Evolutionary conservation across 2,797 vertebrate genomes (phyloP), one percentile per base, ranked within the genome.

Genomic region (Apodemus agrarius): DNA sequence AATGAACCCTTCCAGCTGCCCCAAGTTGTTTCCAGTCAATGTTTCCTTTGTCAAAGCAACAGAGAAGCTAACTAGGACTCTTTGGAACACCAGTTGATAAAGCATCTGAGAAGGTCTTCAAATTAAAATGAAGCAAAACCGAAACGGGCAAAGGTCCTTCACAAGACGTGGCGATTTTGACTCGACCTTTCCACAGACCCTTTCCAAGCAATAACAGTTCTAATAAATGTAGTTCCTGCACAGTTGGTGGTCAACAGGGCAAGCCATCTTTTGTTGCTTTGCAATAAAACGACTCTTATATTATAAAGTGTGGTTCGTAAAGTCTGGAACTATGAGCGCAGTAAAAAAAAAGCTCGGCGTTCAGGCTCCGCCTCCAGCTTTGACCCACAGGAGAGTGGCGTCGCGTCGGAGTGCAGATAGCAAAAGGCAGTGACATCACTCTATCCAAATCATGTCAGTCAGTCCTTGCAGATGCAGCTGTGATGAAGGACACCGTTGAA

Each of bases 101-200:
- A 96, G 34, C 81, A 95, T 83, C 82, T 69, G 57, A 63, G 93
- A 92, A 96, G 40, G 74, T 92, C 76, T 61, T 94, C 57, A 34
- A 95, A 97, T 93, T 93, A 95, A 96, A 93, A 91, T 79, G 57
- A 96, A 95, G n/a, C 82, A 90, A 94, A 97, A 95, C 78, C 12
- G 67, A 90, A 59, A 40, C 4, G 2, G 5, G 3, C 3, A 24
- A 31, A 52, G 86, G 13, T 85, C 94, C 93, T 97, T 96, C 72
- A 96, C 52, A 97, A 94, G 89, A 91, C 17, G 84, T 21, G 95
- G 78, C 31, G 59, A 52, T 79, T 95, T 96, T 94, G 93, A 94
- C 31, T 97, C 88, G 90, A n/a, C 96, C 67, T 92, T 96, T 96
- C 95, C 91, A 82, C 82, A 97, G 89, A 93, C 54, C 46, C 72